These are phyloP conservation scores for Hydroisotoma schaefferi DNA, from an alignment of 2,888 invertebrate genomes.

Conservation along the genomic window DNA sequence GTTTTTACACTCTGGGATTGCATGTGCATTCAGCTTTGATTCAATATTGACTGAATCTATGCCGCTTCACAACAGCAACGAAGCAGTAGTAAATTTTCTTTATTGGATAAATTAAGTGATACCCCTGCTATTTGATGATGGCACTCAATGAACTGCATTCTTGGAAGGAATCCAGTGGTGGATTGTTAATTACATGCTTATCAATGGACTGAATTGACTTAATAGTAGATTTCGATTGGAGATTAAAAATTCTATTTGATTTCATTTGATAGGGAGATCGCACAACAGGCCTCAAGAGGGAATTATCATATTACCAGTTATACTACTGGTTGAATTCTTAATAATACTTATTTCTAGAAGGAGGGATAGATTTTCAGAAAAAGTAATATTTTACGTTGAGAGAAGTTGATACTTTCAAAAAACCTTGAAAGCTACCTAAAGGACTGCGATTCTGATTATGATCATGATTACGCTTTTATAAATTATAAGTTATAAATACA, in stretches of 20 bases:
- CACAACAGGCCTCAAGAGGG: conserved; percentile 1
- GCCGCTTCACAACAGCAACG: too few relatives aligned
- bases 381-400: neutral
- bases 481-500: too few relatives aligned
- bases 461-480: too few relatives aligned
- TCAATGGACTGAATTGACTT: conserved; percentile 6
- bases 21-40: too few relatives aligned
- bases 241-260: conserved; percentile 5
- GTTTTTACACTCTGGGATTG: too few relatives aligned
- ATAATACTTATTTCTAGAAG: neutral
- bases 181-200: conserved; percentile 12
- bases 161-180: conserved; percentile 5
- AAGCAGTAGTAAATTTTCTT: too few relatives aligned
- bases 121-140: too few relatives aligned
- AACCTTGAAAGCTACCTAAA: conserved; percentile 14
- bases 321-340: neutral
- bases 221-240: neutral
- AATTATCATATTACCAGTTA: too few relatives aligned
- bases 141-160: neutral
- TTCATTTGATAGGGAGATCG: neutral
- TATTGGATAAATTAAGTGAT: too few relatives aligned
- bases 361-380: conserved; percentile 3
- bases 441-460: too few relatives aligned
- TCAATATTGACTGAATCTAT: too few relatives aligned
- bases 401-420: conserved; percentile 8